phyloP scores from a whole-genome alignment of 2,797 vertebrate genomes.

The Malurus splendens region DNA sequence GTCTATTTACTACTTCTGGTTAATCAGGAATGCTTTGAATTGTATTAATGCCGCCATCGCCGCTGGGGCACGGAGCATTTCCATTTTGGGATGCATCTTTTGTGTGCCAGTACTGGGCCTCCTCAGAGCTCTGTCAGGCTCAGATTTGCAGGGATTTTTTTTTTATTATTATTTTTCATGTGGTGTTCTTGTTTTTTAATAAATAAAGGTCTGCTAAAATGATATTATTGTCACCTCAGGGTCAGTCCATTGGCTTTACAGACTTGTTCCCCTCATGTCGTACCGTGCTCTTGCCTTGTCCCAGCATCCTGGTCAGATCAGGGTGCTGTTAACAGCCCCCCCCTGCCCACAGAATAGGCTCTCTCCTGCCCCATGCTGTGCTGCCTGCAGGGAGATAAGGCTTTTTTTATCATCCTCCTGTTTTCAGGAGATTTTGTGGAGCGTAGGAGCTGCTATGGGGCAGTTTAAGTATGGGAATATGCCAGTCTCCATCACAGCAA shows the following conservation, averaged over 20 bases:
- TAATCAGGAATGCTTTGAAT: constrained; percentile 55
- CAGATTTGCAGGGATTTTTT: neutral
- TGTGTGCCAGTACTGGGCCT: constrained; percentile 1
- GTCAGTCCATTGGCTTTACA: accelerated
- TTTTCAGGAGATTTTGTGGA: neutral
- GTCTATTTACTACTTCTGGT: constrained; percentile 62
- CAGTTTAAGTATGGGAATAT: neutral
- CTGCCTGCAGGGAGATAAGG: neutral
- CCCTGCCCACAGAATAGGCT: neutral
- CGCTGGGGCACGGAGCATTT: constrained; percentile 8
- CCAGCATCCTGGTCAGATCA: neutral
- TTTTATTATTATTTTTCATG: neutral
- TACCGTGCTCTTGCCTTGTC: neutral
- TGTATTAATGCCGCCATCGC: constrained; percentile 36
- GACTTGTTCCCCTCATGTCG: neutral
- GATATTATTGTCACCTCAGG: neutral
- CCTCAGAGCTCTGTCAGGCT: neutral
- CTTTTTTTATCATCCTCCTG: neutral
- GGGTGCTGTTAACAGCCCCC: neutral
- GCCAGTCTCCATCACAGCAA: accelerated
- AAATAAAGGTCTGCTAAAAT: neutral
- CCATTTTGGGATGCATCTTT: constrained; percentile 62
- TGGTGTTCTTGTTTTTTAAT: neutral
- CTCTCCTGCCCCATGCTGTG: neutral
- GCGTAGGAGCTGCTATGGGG: neutral